Base-by-base conservation (phyloP, 2,113 vertebrate species). In the Donacobius atricapilla region DNA sequence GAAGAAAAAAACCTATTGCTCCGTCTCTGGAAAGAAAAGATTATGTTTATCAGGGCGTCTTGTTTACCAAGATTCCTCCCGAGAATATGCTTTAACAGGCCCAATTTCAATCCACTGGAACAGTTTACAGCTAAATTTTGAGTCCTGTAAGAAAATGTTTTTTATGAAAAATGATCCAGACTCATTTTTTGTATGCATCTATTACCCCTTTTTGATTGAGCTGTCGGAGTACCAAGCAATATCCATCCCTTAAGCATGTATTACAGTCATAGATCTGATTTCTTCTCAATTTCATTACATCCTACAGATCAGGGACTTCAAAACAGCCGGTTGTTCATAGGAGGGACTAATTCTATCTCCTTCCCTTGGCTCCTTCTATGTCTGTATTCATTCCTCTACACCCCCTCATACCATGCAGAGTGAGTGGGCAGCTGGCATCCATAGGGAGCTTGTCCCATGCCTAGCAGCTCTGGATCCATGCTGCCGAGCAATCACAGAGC, bases 401-500 rank as follows among this genome's bases (percentile, higher is more conserved):
- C 2, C 4, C 4, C 15, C 5, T 91, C 27, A 21, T 51, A 24
- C 16, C 35, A 33, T 25, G 30, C 58, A 69, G 48, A 58, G 31
- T 23, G 63, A 48, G 14, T 80, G 69, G 51, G 20, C 30, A 70
- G 33, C 37, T 89, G 53, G 23, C 24, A 79, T 54, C 61, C 44
- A 10, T 1, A 37, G 21, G 50, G 30, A 94, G 23, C 14, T 76
- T 79, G 50, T 24, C 21, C 28, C 2, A 1, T 21, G 45, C 53
- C 69, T 65, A 37, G 12, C 10, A 25, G 33, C 35, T 53, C 39
- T 30, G 2, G 58, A 63, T 61, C 21, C 19, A 5, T 2, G 1
- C 31, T 11, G 0, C 28, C 2, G 3, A 56, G 64, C 0, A 5
- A 6, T 6, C 53, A 18, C 42, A 0, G 3, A 81, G 44, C 1